Evolutionary conservation across 2,113 vertebrate species (phyloP).

Genomic region (Chloropsis hardwickii): DNA sequence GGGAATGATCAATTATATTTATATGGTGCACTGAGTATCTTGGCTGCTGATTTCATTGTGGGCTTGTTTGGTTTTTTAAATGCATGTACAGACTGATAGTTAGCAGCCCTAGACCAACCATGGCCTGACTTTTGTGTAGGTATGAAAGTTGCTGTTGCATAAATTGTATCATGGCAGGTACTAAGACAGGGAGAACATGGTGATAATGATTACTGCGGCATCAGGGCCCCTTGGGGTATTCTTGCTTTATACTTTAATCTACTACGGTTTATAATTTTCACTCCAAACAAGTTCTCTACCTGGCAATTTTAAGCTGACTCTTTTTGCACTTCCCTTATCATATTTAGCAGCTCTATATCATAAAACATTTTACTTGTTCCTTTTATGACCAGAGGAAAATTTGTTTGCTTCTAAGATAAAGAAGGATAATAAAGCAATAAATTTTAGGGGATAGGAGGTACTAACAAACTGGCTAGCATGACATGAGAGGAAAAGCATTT

Average conservation of each 20-base stretch:
- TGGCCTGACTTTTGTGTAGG: background rate
- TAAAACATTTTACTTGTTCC: background rate
- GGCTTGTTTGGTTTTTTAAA: background rate
- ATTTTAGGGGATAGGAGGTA: background rate
- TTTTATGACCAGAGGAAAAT: conserved; percentile 3
- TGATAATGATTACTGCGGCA: background rate
- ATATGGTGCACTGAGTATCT: background rate
- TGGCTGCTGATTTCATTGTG: background rate
- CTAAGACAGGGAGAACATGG: background rate
- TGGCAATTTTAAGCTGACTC: background rate
- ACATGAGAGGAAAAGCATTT: background rate
- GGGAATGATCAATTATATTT: background rate
- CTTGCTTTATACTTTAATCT: background rate
- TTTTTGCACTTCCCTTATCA: background rate
- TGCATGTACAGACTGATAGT: background rate
- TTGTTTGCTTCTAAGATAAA: background rate
- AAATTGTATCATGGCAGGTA: background rate
- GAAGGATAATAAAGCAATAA: background rate
- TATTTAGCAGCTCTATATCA: background rate
- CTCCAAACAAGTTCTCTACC: background rate
- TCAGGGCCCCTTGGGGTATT: background rate
- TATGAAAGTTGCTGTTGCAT: background rate
- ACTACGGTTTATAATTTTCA: background rate
- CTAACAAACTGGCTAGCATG: background rate
- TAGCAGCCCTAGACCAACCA: background rate